Conservation (phyloP, 2,888 invertebrate species). For the Spisula solida region DNA sequence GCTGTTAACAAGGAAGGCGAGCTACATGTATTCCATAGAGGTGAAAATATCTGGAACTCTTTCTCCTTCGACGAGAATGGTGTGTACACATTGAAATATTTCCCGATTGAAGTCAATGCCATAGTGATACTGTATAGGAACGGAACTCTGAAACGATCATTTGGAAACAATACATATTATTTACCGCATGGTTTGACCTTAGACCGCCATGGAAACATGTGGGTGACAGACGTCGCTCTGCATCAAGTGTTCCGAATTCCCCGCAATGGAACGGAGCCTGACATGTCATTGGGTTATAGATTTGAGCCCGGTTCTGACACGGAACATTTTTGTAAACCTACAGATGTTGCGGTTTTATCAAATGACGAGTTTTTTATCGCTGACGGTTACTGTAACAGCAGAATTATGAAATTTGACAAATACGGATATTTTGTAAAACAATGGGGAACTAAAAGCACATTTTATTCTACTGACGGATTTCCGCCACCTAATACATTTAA, state of each 20-base stretch:
- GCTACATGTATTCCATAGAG: constrained; percentile 95
- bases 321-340: constrained; percentile 96
- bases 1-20: constrained; percentile 93
- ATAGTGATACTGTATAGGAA: constrained; percentile 94
- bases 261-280: constrained; percentile 69
- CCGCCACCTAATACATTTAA: constrained; percentile 85
- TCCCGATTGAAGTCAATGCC: constrained; percentile 95
- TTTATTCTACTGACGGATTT: constrained; percentile 55
- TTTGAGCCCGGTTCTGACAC: constrained; percentile 94
- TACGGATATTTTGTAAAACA: constrained; percentile 89
- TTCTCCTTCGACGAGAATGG: constrained; percentile 89
- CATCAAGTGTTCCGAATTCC: constrained; percentile 86
- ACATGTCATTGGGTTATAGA: constrained; percentile 93
- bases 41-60: constrained; percentile 93
- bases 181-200: constrained; percentile 88
- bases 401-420: constrained; percentile 92
- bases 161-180: constrained; percentile 94
- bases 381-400: constrained; percentile 97
- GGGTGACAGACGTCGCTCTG: constrained; percentile 87
- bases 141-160: constrained; percentile 93
- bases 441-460: constrained; percentile 79
- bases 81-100: constrained; percentile 89
- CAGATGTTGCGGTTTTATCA: constrained; percentile 95
- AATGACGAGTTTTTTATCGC: constrained; percentile 96
- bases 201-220: constrained; percentile 85